Conservation (phyloP, 1,140 invertebrate species). For the Fopius arisanus region DNA sequence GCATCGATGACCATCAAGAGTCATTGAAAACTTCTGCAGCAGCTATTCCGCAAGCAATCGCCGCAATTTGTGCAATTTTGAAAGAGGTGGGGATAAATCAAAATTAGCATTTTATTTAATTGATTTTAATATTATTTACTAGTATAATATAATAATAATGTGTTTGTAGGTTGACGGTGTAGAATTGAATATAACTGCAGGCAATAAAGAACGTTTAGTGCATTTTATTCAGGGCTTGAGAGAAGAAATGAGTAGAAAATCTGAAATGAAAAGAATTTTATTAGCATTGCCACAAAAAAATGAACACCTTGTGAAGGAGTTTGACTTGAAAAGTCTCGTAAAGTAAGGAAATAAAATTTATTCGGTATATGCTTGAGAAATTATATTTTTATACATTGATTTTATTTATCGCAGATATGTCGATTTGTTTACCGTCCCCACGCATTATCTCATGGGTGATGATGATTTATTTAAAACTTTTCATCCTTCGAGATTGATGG, state of each 20-base stretch:
- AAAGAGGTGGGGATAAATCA: no score
- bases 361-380: not conserved
- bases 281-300: conserved; percentile 70
- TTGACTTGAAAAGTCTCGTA: conserved; percentile 71
- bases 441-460: conserved; percentile 72
- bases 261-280: conserved; percentile 66
- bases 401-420: conserved; percentile 60
- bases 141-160: not conserved
- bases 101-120: not conserved
- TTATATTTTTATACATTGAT: not conserved
- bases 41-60: conserved; percentile 42
- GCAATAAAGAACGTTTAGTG: conserved; percentile 66
- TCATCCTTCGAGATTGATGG: conserved; percentile 79
- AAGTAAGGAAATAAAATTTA: conserved; percentile 56
- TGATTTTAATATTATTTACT: not conserved
- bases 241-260: conserved; percentile 61
- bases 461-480: conserved; percentile 71
- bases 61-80: conserved; percentile 42
- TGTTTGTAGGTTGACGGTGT: conserved; percentile 71
- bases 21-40: conserved; percentile 44
- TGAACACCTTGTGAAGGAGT: conserved; percentile 74
- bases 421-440: conserved; percentile 75
- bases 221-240: conserved; percentile 69
- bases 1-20: conserved; percentile 46
- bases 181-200: conserved; percentile 70